Percentiles rank a stretch among this genome's conserved stretches.
phyloP scores from a whole-genome alignment of 2,888 invertebrate species.

The Geophilus truncorum region DNA sequence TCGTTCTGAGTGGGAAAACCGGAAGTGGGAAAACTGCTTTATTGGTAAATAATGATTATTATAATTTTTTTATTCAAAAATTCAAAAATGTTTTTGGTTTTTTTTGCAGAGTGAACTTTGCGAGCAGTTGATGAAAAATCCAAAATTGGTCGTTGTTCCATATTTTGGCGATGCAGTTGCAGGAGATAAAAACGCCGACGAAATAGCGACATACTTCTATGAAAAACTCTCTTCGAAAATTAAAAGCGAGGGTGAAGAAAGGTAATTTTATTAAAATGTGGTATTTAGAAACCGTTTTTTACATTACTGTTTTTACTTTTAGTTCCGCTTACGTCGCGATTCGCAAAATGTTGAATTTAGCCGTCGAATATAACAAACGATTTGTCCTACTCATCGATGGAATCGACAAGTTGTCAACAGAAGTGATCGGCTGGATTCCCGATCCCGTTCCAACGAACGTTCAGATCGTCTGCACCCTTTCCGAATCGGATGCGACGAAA shows the following conservation, averaged over 20 bases:
- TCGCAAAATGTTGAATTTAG: background rate
- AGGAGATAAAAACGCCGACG: background rate
- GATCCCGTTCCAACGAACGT: background rate
- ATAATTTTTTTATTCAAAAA: background rate
- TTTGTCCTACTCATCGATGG: background rate
- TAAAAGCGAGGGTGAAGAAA: background rate
- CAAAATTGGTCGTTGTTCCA: background rate
- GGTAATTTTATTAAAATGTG: background rate
- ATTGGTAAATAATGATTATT: slow-evolving; percentile 42
- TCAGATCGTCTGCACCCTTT: background rate
- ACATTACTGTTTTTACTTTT: background rate
- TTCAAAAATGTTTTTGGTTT: background rate
- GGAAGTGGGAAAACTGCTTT: slow-evolving; percentile 49
- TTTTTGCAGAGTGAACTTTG: background rate
- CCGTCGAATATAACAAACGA: background rate
- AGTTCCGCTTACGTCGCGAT: background rate
- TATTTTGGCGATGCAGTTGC: background rate
- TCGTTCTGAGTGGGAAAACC: slow-evolving; percentile 46
- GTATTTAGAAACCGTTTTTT: background rate
- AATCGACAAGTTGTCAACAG: background rate
- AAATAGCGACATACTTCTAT: background rate
- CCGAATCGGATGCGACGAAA: background rate
- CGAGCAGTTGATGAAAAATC: background rate
- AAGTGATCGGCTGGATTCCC: background rate
- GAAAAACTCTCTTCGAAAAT: background rate